Base-by-base conservation (phyloP, 2,797 vertebrate species). In the Amazonetta brasiliensis region DNA sequence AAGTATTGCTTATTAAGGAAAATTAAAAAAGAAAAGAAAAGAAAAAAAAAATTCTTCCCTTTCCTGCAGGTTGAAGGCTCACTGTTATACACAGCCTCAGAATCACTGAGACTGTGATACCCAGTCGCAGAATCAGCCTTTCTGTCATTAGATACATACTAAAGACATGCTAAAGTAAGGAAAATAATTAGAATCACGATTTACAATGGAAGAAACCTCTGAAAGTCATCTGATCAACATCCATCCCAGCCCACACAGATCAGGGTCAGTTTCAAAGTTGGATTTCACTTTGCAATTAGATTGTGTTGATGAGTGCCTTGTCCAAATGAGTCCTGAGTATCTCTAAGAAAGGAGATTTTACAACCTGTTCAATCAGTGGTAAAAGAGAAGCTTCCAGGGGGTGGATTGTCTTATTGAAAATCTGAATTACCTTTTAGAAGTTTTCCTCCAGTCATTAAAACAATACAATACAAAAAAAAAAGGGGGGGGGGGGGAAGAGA, bases 341-440 rank as follows among this genome's bases (percentile, higher is more conserved):
- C 25, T 72, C 25, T 11, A 67, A 48, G n/a, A 60, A 52, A 0
- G 18, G 19, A 76, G 43, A 21, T 48, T 59, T 41, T 71, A 8
- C 8, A 60, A 72, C 4, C 19, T 54, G 5, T 73, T 50, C 35
- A 62, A 12, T 54, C 31, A 54, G 0, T 5, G 26, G 12, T 37
- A 37, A 41, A 85, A 81, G 10, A 50, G 8, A 26, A 60, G 79
- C 6, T 77, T 83, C 18, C 6, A 48, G n/a, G 28, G 43, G 11
- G 6, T 0, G 0, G 62, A 54, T 3, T 11, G 9, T 64, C 28
- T 48, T 37, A 23, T 25, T 54, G 31, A 86, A 90, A 80, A 76
- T 26, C 33, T 41, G 20, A 77, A 78, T 8, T 0, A 0, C 1
- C 77, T 8, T 64, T 54, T 52, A 52, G 11, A 87, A 31, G 11